Percentiles rank a stretch among this genome's conserved stretches.
Evolutionary conservation across 2,797 vertebrate genomes (phyloP).

Genomic region (Gymnopithys bicolor): DNA sequence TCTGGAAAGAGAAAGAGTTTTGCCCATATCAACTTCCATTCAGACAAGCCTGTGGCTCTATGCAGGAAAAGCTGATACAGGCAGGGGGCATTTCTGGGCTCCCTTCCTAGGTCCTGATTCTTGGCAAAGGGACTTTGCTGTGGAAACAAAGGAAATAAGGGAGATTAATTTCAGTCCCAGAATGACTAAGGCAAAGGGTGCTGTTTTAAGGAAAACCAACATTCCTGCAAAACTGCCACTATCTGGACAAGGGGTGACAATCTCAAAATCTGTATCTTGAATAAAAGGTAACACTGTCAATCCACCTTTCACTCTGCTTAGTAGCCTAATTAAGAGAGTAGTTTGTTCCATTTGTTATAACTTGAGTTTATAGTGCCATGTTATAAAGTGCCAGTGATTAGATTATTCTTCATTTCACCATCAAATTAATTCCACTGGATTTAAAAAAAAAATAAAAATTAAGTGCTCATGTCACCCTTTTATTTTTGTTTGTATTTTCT

Average conservation of each 20-base stretch:
- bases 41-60: background rate
- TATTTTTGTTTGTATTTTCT: conserved; percentile 32
- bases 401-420: background rate
- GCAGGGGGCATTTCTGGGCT: background rate
- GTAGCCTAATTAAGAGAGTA: conserved; percentile 30
- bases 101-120: background rate
- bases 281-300: conserved; percentile 15
- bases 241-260: background rate
- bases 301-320: conserved; percentile 13
- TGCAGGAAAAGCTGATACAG: background rate
- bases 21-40: background rate
- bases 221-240: background rate
- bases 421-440: background rate
- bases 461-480: background rate
- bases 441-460: background rate
- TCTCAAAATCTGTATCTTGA: conserved; percentile 17
- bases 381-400: background rate
- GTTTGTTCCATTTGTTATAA: conserved; percentile 32
- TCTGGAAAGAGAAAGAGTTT: background rate
- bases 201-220: background rate
- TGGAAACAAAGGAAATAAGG: background rate
- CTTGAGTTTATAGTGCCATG: background rate
- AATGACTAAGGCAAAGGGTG: background rate
- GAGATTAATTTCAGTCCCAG: background rate
- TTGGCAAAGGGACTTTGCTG: background rate